Evolutionary conservation across 2,797 vertebrate species (phyloP), one percentile per base, ranked within the genome.

Genomic region (Mus spretus): DNA sequence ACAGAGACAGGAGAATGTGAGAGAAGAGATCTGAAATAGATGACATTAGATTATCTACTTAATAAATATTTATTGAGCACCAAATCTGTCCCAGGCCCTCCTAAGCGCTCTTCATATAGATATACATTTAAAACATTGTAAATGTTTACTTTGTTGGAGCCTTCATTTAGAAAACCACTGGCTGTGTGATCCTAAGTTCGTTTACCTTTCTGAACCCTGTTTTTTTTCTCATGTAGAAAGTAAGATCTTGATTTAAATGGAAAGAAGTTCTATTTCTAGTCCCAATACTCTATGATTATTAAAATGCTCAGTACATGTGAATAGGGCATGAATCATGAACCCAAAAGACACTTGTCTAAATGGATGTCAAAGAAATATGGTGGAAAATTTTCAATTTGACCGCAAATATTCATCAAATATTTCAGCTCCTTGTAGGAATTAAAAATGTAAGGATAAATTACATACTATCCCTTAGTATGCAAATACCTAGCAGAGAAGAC

Each of bases 171-270:
- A 92, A 88, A 95, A 81, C 8, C 65, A 81, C 37, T 65, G 90
- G 15, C 34, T 47, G 0, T 37, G n/a, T 50, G 7, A 47, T 40
- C 24, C n/a, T 61, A 61, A 40, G 24, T 44, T 8, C 57, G 77
- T 90, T 84, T n/a, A 72, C 22, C 7, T 90, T 92, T 57, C 40
- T 65, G 65, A 72, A 72, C 17, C 59, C 31, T 4, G 31, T 50
- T 88, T 95, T 94, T 90, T 90, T 28, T 53, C 34, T 91, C 8
- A 47, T 44, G 37, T 17, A 80, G 82, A 92, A 92, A 77, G 50
- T 70, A 82, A 67, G 24, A 84, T 26, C 31, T 74, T 92, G 44
- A 72, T 81, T 24, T 57, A 80, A 80, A 81, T 2, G 26, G 9
- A 57, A 26, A n/a, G 65, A 81, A 40, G 26, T 74, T 50, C 59